Percentiles rank a stretch among this genome's conserved stretches.
Evolutionary conservation across 2,888 invertebrate species (phyloP).

Genomic region (Aphodius granarius): DNA sequence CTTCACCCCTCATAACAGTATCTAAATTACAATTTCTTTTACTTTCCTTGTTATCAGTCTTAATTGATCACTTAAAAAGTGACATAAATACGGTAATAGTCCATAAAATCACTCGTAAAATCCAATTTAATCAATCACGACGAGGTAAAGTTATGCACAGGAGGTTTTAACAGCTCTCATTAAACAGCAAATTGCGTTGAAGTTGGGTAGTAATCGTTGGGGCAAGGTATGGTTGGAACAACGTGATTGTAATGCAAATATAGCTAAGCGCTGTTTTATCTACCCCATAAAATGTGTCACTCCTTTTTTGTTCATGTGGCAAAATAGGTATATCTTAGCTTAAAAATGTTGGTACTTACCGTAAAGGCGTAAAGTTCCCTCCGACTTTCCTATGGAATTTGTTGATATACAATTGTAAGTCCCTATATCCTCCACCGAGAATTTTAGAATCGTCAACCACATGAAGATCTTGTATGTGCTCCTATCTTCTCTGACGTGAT

Average conservation of each 20-base stretch:
- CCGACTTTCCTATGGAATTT: conserved; percentile 77
- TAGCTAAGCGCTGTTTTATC: neutral
- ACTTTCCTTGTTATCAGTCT: neutral
- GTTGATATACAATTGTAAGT: conserved; percentile 73
- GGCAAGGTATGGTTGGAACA: neutral
- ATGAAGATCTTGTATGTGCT: conserved; percentile 75
- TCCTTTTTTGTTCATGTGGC: neutral
- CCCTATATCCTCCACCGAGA: conserved; percentile 61
- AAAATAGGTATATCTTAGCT: neutral
- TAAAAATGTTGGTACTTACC: conserved; percentile 55
- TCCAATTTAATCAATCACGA: neutral
- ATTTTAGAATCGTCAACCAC: conserved; percentile 64
- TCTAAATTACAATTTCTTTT: neutral
- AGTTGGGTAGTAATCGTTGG: neutral
- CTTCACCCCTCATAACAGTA: neutral
- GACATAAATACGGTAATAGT: neutral
- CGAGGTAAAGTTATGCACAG: neutral
- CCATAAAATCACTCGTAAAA: neutral
- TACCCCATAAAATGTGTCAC: neutral
- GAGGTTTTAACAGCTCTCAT: neutral
- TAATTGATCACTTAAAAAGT: neutral
- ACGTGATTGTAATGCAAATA: neutral
- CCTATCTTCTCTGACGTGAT: conserved; percentile 70
- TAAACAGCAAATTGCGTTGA: neutral
- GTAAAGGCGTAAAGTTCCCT: conserved; percentile 74